These are phyloP conservation scores for Gopherus flavomarginatus DNA, from an alignment of 2,113 vertebrate species.

Conservation along the genomic window DNA sequence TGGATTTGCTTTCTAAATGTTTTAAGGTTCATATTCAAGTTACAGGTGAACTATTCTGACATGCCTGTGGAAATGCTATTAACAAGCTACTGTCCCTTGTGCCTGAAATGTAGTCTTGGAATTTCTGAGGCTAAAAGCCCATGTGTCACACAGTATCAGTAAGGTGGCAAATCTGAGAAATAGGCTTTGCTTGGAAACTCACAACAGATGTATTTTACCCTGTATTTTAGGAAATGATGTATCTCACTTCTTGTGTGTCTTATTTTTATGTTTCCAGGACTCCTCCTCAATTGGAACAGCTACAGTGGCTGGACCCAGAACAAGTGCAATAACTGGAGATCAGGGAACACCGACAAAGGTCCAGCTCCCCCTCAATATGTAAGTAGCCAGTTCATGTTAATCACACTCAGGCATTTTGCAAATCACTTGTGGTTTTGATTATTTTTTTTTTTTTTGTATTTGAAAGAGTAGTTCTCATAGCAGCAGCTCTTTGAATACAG, in stretches of 20 bases:
- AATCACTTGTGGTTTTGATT: accelerated
- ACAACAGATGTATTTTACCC: not conserved
- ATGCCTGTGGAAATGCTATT: not conserved
- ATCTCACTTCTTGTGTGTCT: not conserved
- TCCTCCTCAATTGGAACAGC: slow-evolving; percentile 76
- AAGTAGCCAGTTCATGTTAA: slow-evolving; percentile 77
- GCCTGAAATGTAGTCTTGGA: not conserved
- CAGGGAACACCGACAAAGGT: slow-evolving; percentile 88
- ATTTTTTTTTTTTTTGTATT: not conserved
- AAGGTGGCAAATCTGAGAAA: not conserved
- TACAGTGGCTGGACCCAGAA: slow-evolving; percentile 84
- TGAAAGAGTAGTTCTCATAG: not conserved
- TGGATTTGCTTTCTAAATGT: slow-evolving; percentile 26
- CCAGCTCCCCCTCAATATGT: slow-evolving; percentile 98
- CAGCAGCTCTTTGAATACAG: not conserved
- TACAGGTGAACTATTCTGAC: not conserved
- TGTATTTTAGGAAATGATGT: not conserved
- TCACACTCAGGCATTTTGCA: not conserved
- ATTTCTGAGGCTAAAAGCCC: not conserved
- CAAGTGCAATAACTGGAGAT: slow-evolving; percentile 86
- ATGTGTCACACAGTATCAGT: not conserved
- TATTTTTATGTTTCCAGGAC: slow-evolving; percentile 81
- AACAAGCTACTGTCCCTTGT: slow-evolving; percentile 40
- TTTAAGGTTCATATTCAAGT: not conserved
- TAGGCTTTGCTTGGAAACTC: not conserved